phyloP scores from a whole-genome alignment of 2,797 vertebrate species.

The Aselliscus stoliczkanus region DNA sequence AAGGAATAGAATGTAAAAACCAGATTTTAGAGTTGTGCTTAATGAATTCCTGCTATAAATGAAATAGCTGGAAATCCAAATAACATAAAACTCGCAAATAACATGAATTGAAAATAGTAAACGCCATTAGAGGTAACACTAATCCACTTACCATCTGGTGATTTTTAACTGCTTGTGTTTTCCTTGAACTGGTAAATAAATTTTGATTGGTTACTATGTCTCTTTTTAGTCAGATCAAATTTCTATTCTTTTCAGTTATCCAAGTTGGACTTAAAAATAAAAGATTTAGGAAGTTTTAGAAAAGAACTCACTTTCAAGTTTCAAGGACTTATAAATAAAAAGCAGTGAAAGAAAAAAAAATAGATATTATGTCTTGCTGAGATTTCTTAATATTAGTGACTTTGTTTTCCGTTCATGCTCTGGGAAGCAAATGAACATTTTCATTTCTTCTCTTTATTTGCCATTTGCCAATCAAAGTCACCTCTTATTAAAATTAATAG shows the following conservation, averaged over 20 bases:
- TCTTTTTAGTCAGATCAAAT: conserved; percentile 17
- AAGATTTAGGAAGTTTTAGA: not conserved
- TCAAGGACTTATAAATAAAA: conserved; percentile 7
- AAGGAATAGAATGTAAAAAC: not conserved
- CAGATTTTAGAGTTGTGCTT: not conserved
- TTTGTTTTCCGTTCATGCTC: not conserved
- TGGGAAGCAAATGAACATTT: not conserved
- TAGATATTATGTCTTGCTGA: not conserved
- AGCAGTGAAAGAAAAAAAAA: not conserved
- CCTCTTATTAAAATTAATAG: not conserved
- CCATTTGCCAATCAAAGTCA: not conserved
- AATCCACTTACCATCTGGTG: conserved; percentile 66
- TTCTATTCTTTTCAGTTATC: conserved; percentile 19
- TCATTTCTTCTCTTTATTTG: not conserved
- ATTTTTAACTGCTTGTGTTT: conserved; percentile 53
- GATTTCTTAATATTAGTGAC: not conserved
- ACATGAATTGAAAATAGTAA: conserved; percentile 44
- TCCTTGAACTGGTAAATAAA: conserved; percentile 56
- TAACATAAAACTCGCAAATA: conserved; percentile 60
- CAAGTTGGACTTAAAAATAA: not conserved
- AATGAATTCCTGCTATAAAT: conserved; percentile 53
- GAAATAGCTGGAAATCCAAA: conserved; percentile 62
- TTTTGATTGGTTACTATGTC: conserved; percentile 20
- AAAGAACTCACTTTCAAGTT: conserved; percentile 41
- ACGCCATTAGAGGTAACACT: conserved; percentile 48